These are phyloP conservation scores for Chrysoperla carnea DNA, from an alignment of 1,140 invertebrate species.

Conservation along the genomic window DNA sequence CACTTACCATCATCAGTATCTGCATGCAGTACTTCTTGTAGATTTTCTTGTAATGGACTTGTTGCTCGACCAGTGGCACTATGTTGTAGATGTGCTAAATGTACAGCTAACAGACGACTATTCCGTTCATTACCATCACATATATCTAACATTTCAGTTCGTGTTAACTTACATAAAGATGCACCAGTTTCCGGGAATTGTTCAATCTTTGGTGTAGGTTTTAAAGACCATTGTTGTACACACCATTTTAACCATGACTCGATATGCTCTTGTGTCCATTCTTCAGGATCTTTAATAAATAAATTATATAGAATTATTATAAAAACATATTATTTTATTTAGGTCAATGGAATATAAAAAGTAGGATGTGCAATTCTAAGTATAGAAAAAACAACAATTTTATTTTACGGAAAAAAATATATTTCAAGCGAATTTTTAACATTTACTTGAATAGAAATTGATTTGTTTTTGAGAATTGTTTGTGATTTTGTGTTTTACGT, in stretches of 20 bases:
- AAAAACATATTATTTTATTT: no score
- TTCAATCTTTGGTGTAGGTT: slow-evolving; percentile 25
- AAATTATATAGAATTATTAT: neutral
- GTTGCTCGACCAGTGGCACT: slow-evolving; percentile 26
- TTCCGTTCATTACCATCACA: slow-evolving; percentile 22
- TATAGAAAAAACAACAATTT: no score
- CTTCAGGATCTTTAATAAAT: slow-evolving; percentile 31
- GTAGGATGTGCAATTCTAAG: no score
- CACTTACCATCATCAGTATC: slow-evolving; percentile 6
- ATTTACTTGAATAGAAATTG: no score
- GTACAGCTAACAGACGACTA: slow-evolving; percentile 27
- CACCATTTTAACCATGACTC: slow-evolving; percentile 46
- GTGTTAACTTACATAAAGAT: slow-evolving; percentile 33
- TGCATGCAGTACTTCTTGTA: slow-evolving; percentile 10
- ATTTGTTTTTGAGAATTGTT: no score
- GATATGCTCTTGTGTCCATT: slow-evolving; percentile 41
- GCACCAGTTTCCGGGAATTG: slow-evolving; percentile 37
- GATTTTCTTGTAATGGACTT: slow-evolving; percentile 24
- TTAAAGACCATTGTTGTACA: slow-evolving; percentile 35
- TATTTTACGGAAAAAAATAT: no score
- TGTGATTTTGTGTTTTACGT: no score
- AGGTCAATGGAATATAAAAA: no score
- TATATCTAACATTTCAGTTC: slow-evolving; percentile 26
- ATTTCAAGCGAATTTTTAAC: no score
- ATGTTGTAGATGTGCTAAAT: slow-evolving; percentile 27